phyloP scores from a whole-genome alignment of 2,797 vertebrate genomes.

The Pseudochaenichthys georgianus region DNA sequence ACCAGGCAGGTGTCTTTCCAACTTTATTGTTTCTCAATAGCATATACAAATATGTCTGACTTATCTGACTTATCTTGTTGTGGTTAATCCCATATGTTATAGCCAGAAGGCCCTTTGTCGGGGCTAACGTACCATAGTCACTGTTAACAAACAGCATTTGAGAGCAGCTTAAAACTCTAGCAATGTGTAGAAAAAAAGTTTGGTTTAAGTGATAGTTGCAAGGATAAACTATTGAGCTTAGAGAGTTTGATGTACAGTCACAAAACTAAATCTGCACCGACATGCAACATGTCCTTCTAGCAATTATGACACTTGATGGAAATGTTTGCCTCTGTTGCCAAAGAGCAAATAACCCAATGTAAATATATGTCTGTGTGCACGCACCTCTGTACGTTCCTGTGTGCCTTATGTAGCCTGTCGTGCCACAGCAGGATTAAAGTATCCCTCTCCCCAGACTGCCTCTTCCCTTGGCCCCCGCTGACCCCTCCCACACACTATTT shows the following conservation, averaged over 20 bases:
- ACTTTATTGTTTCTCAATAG: not conserved
- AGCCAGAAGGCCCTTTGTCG: not conserved
- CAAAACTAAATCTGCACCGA: conserved; percentile 7
- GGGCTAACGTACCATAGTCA: not conserved
- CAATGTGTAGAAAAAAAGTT: not conserved
- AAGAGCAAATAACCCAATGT: conserved; percentile 14
- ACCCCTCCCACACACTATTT: conserved; percentile 78
- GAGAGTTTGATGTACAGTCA: not conserved
- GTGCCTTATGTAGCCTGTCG: conserved; percentile 72
- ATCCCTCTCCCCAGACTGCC: conserved; percentile 72
- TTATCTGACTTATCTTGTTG: conserved; percentile 1
- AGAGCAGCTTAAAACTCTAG: not conserved
- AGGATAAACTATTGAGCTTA: conserved; percentile 15
- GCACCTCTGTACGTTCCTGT: conserved; percentile 43
- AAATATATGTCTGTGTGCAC: conserved; percentile 9
- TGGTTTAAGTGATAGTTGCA: conserved; percentile 5
- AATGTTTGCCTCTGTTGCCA: conserved; percentile 2
- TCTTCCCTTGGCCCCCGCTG: conserved; percentile 49
- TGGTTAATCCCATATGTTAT: not conserved
- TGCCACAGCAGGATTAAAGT: conserved; percentile 84
- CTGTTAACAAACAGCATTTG: not conserved
- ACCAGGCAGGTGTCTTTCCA: not conserved
- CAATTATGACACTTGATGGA: not conserved
- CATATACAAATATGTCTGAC: not conserved
- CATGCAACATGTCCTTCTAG: not conserved